Evolutionary conservation across 2,888 invertebrate species (phyloP).

Genomic region (Eupithecia vulgata): DNA sequence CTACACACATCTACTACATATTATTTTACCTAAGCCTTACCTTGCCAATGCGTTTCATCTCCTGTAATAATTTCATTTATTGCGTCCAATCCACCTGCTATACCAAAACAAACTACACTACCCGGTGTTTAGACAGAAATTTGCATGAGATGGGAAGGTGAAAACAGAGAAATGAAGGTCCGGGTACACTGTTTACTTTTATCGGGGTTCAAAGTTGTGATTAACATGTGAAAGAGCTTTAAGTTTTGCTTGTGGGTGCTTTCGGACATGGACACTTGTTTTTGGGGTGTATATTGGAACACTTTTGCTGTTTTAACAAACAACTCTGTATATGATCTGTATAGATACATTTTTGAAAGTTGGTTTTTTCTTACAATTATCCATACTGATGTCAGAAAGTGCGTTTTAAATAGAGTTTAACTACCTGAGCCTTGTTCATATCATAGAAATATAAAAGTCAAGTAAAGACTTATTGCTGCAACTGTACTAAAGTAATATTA

Average conservation of each 20-base stretch:
- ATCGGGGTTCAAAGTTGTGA: conserved; percentile 27
- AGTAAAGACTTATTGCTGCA: too few species aligned
- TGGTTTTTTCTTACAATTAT: too few species aligned
- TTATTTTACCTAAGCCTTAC: background rate
- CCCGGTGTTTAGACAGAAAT: background rate
- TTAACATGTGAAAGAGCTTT: conserved; percentile 30
- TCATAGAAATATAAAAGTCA: too few species aligned
- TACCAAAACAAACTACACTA: background rate
- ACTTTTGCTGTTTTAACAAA: background rate
- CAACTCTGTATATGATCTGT: background rate
- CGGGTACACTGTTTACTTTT: conserved; percentile 34
- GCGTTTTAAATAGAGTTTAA: too few species aligned
- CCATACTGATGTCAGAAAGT: too few species aligned
- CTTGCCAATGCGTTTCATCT: conserved; percentile 21
- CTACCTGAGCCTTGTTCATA: too few species aligned
- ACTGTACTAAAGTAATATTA: too few species aligned
- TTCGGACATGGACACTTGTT: background rate
- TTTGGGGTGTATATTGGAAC: background rate
- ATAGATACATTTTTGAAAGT: too few species aligned
- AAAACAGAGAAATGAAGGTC: conserved; percentile 34
- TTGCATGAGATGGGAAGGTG: conserved; percentile 20
- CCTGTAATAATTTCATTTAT: conserved; percentile 33
- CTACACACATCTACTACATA: too few species aligned
- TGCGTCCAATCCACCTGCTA: conserved; percentile 18
- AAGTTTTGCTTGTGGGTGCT: background rate